These are phyloP conservation scores for Celastrina argiolus DNA, from an alignment of 2,888 invertebrate genomes.

Conservation along the genomic window DNA sequence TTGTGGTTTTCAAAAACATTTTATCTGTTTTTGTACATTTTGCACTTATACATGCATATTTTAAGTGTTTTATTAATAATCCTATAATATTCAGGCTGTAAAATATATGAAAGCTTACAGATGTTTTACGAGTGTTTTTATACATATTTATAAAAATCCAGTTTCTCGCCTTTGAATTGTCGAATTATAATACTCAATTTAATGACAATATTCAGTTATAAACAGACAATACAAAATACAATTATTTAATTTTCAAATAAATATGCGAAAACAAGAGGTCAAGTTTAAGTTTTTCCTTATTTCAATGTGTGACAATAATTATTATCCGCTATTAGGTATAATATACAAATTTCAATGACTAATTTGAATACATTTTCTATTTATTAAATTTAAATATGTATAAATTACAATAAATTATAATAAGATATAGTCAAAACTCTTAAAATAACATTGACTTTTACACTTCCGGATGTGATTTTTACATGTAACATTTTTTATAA, in stretches of 20 bases:
- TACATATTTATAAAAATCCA: neutral
- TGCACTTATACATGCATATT: too few relatives aligned
- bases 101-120: neutral
- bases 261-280: neutral
- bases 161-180: neutral
- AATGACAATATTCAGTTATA: neutral
- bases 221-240: neutral
- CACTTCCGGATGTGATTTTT: neutral
- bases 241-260: neutral
- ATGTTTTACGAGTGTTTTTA: neutral
- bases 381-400: conserved; percentile 4
- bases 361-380: neutral
- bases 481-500: neutral
- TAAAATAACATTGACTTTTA: neutral
- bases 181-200: neutral
- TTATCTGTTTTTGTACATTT: too few relatives aligned
- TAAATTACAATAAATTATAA: neutral
- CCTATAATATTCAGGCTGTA: neutral
- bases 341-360: conserved; percentile 5
- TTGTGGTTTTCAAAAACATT: too few relatives aligned
- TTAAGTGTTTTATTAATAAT: too few relatives aligned
- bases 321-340: neutral
- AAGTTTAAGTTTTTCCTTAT: neutral
- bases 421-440: neutral
- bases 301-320: neutral